phyloP scores from a whole-genome alignment of 2,113 vertebrate genomes.

The Eolophus roseicapilla region DNA sequence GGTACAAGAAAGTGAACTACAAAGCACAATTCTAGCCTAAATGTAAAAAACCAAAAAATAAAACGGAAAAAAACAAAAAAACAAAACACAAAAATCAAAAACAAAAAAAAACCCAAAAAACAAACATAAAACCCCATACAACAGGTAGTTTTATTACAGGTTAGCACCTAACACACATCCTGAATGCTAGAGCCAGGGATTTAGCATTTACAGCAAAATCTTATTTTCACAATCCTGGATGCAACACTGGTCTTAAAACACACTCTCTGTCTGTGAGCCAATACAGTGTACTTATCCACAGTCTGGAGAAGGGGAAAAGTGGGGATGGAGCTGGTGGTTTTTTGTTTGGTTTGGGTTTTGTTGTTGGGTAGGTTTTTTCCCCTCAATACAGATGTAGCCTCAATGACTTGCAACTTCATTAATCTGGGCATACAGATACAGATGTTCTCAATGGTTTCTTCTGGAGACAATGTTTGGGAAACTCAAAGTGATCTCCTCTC shows the following conservation, averaged over 20 bases:
- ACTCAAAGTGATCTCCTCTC: background rate
- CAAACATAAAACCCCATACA: background rate
- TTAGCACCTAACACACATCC: background rate
- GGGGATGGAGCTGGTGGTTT: no score
- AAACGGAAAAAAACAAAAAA: no score
- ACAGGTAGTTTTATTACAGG: background rate
- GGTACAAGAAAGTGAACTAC: background rate
- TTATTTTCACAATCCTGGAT: background rate
- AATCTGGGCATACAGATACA: background rate
- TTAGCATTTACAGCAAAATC: background rate
- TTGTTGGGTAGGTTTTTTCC: background rate
- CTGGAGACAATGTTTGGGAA: background rate
- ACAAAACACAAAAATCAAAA: background rate
- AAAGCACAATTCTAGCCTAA: background rate
- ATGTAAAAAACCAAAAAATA: background rate
- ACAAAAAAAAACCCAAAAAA: background rate
- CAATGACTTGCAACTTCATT: background rate
- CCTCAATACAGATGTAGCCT: background rate
- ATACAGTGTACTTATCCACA: background rate
- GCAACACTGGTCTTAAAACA: background rate
- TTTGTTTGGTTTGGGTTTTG: background rate
- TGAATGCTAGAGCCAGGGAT: background rate
- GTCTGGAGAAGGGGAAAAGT: no score
- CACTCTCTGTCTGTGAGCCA: background rate
- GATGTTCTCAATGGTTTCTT: background rate